Conservation (phyloP, 1,140 invertebrate species). For the Lepidurus couesii region DNA sequence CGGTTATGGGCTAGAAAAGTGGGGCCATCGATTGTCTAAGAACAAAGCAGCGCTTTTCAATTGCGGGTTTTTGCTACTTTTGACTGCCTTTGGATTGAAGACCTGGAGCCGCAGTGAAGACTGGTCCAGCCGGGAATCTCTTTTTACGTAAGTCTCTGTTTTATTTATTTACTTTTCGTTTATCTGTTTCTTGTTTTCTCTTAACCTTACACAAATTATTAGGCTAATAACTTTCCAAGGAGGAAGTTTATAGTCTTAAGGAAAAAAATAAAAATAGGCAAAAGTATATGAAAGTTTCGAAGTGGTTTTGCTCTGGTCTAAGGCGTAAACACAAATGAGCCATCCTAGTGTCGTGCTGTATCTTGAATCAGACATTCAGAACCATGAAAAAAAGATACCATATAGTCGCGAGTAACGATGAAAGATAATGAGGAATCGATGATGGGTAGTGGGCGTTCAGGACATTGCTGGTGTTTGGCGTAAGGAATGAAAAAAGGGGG, state of each 20-base stretch:
- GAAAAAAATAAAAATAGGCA: not conserved
- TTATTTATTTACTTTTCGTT: conserved; percentile 20
- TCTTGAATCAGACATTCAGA: not conserved
- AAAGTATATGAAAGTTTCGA: too few species aligned
- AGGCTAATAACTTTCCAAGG: conserved; percentile 39
- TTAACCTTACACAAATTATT: too few species aligned
- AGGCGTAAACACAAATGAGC: not conserved
- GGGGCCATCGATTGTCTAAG: conserved; percentile 39
- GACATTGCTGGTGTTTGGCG: too few species aligned
- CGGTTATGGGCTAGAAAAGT: conserved; percentile 40
- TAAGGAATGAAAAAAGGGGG: too few species aligned
- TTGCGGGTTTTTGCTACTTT: conserved; percentile 40
- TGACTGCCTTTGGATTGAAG: conserved; percentile 42
- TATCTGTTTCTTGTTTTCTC: too few species aligned
- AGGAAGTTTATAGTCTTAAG: not conserved
- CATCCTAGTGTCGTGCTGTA: not conserved
- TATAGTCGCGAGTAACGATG: not conserved
- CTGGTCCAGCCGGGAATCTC: conserved; percentile 47
- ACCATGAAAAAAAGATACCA: not conserved
- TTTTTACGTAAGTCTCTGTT: conserved; percentile 40
- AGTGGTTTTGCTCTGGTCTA: too few species aligned
- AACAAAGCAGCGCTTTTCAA: conserved; percentile 36
- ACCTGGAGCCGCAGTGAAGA: conserved; percentile 47
- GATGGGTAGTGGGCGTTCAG: not conserved
- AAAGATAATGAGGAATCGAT: not conserved